These are phyloP conservation scores for Pseudonaja textilis DNA, from an alignment of 2,113 vertebrate species.

Conservation along the genomic window DNA sequence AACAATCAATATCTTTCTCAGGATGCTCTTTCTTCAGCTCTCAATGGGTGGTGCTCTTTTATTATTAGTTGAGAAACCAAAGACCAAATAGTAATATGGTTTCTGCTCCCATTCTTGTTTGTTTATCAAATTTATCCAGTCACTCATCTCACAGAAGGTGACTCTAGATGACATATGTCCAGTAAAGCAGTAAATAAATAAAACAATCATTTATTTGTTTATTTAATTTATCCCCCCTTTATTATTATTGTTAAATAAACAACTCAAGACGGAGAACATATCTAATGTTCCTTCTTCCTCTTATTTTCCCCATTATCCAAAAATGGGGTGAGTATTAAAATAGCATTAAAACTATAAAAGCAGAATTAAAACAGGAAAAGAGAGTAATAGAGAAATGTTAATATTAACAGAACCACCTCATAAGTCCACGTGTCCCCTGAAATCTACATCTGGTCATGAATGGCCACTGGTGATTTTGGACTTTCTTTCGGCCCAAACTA, in stretches of 20 bases:
- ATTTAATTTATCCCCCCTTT: not conserved
- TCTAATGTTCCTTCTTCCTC: not conserved
- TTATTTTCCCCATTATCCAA: not conserved
- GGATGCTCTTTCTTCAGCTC: not conserved
- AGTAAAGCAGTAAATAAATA: not conserved
- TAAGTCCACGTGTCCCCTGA: not conserved
- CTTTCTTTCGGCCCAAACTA: not conserved
- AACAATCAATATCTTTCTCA: not conserved
- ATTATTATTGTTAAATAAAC: not conserved
- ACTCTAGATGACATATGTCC: not conserved
- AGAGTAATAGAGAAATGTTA: not conserved
- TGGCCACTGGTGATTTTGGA: not conserved
- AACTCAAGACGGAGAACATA: not conserved
- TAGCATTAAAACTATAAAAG: not conserved
- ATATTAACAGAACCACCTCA: not conserved
- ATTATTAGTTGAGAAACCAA: not conserved
- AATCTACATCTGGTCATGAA: not conserved
- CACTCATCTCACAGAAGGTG: not conserved
- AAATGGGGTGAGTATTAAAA: not conserved
- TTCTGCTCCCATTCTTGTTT: not conserved
- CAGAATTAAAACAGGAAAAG: not conserved
- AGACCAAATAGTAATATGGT: not conserved
- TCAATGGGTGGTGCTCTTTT: not conserved
- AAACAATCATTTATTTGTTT: not conserved
- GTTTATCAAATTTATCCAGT: not conserved